Evolutionary conservation across 2,797 vertebrate species (phyloP), one percentile per base, ranked within the genome.

Genomic region (Euthynnus affinis): DNA sequence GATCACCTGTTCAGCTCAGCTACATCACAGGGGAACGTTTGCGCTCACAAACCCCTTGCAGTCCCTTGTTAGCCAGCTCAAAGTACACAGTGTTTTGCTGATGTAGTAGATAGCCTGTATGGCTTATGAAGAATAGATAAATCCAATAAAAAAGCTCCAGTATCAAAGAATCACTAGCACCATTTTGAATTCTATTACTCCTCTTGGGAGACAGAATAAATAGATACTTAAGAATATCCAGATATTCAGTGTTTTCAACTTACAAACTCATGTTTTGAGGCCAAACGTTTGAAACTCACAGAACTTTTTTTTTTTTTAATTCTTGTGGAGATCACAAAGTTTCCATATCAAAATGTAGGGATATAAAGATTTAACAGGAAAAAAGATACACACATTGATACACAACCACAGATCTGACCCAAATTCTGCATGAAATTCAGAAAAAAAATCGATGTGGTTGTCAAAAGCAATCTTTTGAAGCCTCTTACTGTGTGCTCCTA

Each of bases 1-100:
- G 74, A 77, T 90, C 69, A 84, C 81, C 78, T 81, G 70, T 66
- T 58, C 40, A 1, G 46, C 63, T 65, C 14, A 29, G 83, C 62
- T 46, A 34, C 68, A 46, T 81, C 87, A 80, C 80, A 34, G 4
- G 80, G 78, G 79, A 76, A 29, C 49, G 70, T 74, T 76, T 63
- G 20, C 71, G 58, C 75, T 78, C 72, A 68, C 44, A 65, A 73
- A 81, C 40, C 9, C 7, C 66, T 82, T 83, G 37, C 55, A n/a
- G 42, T 58, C 42, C 46, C 71, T 80, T 62, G 70, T 89, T 79
- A 86, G 66, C 23, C 42, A 4, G 23, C 76, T 76, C 42, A 62
- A 13, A 74, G 80, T 48, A 42, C 65, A 71, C 62, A 32, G 32
- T 52, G 58, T 64, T n/a, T 58, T 57, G 20, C 64, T 65, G 67